Conservation (phyloP, 1,140 invertebrate genomes). For the Drosophila subobscura region DNA sequence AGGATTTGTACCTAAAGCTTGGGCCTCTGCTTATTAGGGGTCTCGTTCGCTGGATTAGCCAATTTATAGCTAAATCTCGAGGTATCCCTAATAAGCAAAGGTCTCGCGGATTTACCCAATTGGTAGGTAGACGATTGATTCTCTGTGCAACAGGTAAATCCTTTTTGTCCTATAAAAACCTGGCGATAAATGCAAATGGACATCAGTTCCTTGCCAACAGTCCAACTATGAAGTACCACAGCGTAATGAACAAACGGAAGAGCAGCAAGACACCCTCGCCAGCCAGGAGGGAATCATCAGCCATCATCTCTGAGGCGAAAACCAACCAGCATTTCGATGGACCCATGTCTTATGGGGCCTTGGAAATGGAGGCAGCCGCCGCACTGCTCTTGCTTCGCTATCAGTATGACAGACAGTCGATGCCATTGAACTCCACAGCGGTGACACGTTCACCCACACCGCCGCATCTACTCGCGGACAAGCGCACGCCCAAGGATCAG, state of each 20-base stretch:
- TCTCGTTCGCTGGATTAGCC: too few species aligned
- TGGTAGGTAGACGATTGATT: slow-evolving; percentile 24
- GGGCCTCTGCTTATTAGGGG: too few species aligned
- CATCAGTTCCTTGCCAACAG: slow-evolving; percentile 28
- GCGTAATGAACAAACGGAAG: slow-evolving; percentile 39
- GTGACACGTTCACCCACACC: slow-evolving; percentile 17
- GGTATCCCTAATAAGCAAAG: slow-evolving; percentile 9
- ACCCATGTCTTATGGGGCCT: slow-evolving; percentile 7
- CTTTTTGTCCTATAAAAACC: slow-evolving; percentile 17
- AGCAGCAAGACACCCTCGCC: slow-evolving; percentile 12
- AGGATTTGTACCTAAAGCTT: too few species aligned
- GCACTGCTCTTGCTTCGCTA: slow-evolving; percentile 68
- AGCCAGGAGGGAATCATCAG: slow-evolving; percentile 8
- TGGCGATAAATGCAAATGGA: neutral
- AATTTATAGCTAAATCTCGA: neutral
- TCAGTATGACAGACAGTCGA: slow-evolving; percentile 41
- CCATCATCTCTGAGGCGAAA: neutral
- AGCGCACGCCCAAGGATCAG: slow-evolving; percentile 58
- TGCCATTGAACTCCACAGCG: slow-evolving; percentile 18
- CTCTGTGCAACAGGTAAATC: slow-evolving; percentile 3
- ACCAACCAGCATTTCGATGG: neutral
- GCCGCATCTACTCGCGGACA: slow-evolving; percentile 26
- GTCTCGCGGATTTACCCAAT: slow-evolving; percentile 20
- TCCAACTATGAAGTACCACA: slow-evolving; percentile 38
- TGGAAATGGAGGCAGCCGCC: slow-evolving; percentile 65